Conservation (phyloP, 1,140 invertebrate genomes). For the Drosophila parabipectinata region DNA sequence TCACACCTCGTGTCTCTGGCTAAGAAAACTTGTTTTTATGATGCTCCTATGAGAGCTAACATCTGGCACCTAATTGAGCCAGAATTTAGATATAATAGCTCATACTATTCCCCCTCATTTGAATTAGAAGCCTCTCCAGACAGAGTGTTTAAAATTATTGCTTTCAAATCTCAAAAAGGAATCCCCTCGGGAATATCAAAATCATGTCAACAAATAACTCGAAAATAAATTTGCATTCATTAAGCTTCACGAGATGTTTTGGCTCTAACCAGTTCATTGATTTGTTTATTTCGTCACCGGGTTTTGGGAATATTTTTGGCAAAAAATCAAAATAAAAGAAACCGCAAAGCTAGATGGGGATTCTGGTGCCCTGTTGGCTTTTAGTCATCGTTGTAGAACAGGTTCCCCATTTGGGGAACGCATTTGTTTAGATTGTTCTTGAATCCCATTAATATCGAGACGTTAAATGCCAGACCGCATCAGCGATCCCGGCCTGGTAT, state of each 20-base stretch:
- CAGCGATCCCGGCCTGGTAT: conserved; percentile 23
- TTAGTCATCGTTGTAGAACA: conserved; percentile 31
- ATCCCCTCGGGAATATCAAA: conserved; percentile 21
- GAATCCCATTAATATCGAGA: conserved; percentile 68
- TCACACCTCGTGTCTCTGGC: conserved; percentile 19
- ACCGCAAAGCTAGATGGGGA: conserved; percentile 18
- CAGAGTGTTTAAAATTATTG: conserved; percentile 1
- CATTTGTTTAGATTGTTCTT: conserved; percentile 63
- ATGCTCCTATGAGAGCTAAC: neutral
- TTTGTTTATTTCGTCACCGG: conserved; percentile 39
- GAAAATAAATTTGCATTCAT: conserved; percentile 35
- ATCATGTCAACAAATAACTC: conserved; percentile 16
- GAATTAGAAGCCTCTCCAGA: conserved; percentile 9
- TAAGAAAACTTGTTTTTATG: conserved; percentile 16
- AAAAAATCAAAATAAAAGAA: conserved; percentile 10
- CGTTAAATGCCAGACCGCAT: conserved; percentile 49
- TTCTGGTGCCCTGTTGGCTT: conserved; percentile 15
- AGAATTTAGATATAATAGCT: conserved; percentile 6
- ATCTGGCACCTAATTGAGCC: conserved; percentile 9
- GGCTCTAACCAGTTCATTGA: conserved; percentile 25
- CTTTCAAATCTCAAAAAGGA: conserved; percentile 24
- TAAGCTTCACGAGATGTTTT: conserved; percentile 23
- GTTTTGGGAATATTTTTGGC: conserved; percentile 17
- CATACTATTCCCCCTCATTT: neutral
- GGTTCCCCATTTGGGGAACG: conserved; percentile 37